Conservation (phyloP, 2,888 invertebrate genomes). For the Cataglyphis cursor region DNA sequence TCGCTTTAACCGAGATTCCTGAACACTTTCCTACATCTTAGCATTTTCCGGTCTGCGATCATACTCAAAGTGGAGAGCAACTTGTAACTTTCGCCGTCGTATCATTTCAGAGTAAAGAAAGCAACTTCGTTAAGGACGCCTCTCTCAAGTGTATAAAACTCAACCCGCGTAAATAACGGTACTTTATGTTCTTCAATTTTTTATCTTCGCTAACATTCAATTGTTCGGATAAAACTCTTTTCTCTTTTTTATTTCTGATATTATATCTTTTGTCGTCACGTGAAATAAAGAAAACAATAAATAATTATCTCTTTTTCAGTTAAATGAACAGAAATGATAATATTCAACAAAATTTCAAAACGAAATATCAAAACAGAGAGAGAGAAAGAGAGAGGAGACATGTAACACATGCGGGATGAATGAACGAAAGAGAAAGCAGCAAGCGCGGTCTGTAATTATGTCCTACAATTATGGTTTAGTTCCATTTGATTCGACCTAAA, state of each 20-base stretch:
- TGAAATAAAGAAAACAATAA: constrained; percentile 18
- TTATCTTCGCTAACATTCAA: constrained; percentile 10
- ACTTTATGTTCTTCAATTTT: not conserved
- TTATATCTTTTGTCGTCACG: not conserved
- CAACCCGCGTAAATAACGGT: constrained; percentile 40
- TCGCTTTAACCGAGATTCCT: constrained; percentile 50
- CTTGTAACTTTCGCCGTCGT: constrained; percentile 42
- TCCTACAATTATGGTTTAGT: constrained; percentile 70
- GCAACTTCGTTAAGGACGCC: constrained; percentile 39
- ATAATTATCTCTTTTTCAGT: constrained; percentile 6
- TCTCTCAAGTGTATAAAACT: constrained; percentile 35
- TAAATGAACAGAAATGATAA: not conserved
- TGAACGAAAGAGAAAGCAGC: not conserved
- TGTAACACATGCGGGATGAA: not conserved
- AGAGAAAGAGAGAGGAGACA: not conserved
- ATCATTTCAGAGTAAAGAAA: constrained; percentile 38
- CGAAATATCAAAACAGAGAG: constrained; percentile 22
- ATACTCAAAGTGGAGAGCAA: constrained; percentile 44
- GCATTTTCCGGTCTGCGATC: constrained; percentile 50
- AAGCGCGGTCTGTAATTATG: constrained; percentile 64
- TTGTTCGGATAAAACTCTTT: constrained; percentile 15
- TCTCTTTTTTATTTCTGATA: not conserved
- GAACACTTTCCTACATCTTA: constrained; percentile 37
- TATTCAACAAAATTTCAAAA: not conserved
- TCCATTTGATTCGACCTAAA: constrained; percentile 66